These are phyloP conservation scores for Machaerirhynchus nigripectus DNA, from an alignment of 2,113 vertebrate species.

Conservation along the genomic window DNA sequence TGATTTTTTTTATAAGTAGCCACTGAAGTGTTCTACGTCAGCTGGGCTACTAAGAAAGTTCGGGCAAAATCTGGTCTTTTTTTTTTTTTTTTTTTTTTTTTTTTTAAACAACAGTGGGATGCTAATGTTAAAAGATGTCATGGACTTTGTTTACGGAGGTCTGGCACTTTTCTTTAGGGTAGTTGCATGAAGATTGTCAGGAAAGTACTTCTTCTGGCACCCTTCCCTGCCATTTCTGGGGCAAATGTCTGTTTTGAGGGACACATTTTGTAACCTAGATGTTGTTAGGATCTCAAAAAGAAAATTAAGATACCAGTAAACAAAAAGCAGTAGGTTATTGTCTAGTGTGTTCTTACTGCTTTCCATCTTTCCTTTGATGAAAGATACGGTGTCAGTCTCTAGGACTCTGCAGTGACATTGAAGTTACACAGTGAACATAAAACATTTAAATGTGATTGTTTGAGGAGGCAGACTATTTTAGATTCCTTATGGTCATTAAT, in stretches of 20 bases:
- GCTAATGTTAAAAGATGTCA: background rate
- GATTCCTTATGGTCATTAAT: background rate
- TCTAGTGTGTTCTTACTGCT: background rate
- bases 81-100: background rate
- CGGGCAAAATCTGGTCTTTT: background rate
- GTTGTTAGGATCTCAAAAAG: background rate
- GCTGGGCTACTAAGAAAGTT: background rate
- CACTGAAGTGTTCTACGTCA: background rate
- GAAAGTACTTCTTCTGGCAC: background rate
- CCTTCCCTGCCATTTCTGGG: background rate
- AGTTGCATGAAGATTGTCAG: background rate
- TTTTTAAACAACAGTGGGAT: background rate
- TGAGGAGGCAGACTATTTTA: background rate
- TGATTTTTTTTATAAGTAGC: background rate
- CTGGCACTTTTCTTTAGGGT: background rate
- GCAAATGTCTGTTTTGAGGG: background rate
- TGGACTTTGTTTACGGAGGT: background rate
- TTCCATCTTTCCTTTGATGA: background rate
- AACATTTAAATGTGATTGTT: background rate
- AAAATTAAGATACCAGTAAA: background rate
- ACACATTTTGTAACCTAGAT: accelerated
- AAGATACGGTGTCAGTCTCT: background rate
- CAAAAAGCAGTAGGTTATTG: background rate
- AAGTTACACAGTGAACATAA: background rate
- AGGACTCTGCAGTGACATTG: background rate